These are phyloP conservation scores for Smutsia temminckii DNA, from an alignment of 2,797 vertebrate species.

Conservation along the genomic window DNA sequence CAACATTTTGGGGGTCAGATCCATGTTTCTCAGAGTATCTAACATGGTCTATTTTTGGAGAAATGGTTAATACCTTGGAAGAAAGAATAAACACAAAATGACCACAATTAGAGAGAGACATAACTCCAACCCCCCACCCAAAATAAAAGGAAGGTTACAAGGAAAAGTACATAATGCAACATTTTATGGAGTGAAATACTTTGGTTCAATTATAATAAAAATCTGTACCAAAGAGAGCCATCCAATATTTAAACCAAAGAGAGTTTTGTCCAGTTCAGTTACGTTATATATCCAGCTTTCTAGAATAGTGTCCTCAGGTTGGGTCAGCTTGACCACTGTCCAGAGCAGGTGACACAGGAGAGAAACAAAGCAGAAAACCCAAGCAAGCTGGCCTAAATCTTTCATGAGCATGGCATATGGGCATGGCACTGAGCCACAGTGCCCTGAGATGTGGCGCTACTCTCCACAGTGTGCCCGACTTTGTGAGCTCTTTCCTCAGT, in stretches of 20 bases:
- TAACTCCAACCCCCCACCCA: neutral
- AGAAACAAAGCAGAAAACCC: neutral
- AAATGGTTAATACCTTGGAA: constrained; percentile 32
- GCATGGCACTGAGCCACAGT: neutral
- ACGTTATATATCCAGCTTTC: neutral
- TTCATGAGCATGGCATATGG: neutral
- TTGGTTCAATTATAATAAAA: neutral
- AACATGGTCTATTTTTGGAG: neutral
- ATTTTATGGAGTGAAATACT: neutral
- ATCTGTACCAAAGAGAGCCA: neutral
- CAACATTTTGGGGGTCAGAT: neutral
- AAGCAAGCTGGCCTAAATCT: neutral
- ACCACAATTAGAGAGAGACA: neutral
- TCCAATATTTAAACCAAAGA: neutral
- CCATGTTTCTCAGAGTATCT: neutral
- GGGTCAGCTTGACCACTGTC: neutral
- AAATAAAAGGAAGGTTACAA: neutral
- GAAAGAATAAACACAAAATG: constrained; percentile 30
- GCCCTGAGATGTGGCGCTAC: too few relatives aligned
- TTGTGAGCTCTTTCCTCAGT: neutral
- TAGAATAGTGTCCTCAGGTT: constrained; percentile 23
- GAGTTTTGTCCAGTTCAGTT: neutral
- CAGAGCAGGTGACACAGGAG: neutral
- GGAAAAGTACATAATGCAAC: neutral
- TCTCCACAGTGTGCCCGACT: neutral